phyloP scores from a whole-genome alignment of 2,888 invertebrate species.

The Drosophila multiciliata region DNA sequence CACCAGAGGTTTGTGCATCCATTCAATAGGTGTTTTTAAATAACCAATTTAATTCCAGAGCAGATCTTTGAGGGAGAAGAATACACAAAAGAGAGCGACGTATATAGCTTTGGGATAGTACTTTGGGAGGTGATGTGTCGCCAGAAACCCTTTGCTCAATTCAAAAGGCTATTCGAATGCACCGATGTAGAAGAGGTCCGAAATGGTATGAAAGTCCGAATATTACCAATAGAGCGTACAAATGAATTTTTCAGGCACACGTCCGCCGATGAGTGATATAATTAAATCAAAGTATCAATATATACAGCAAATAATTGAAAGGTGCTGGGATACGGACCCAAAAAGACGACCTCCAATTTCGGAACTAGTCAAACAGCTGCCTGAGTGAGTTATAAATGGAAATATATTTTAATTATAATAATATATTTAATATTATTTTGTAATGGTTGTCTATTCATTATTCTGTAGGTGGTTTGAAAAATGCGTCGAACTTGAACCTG shows the following conservation, averaged over 20 bases:
- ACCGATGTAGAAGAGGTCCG: neutral
- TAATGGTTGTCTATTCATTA: neutral
- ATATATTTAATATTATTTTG: neutral
- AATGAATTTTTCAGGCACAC: neutral
- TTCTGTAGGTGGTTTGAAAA: neutral
- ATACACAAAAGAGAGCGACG: neutral
- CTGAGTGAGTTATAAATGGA: neutral
- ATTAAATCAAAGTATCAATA: neutral
- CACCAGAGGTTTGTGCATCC: conserved; percentile 8
- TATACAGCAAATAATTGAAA: neutral
- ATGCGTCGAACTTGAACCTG: neutral
- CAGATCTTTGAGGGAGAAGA: neutral
- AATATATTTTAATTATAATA: neutral
- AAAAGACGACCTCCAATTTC: neutral
- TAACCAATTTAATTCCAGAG: neutral
- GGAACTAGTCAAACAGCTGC: neutral
- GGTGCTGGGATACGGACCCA: neutral
- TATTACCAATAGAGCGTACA: too few relatives aligned
- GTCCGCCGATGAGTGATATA: conserved; percentile 7
- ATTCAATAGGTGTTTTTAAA: neutral
- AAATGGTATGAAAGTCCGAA: neutral
- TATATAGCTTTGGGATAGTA: conserved; percentile 14
- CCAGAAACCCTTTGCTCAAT: conserved; percentile 6
- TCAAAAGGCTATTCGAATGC: rapidly evolving
- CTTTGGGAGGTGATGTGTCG: conserved; percentile 9